Evolutionary conservation across 2,113 vertebrate species (phyloP), one percentile per base, ranked within the genome.

Genomic region (Panthera leo): DNA sequence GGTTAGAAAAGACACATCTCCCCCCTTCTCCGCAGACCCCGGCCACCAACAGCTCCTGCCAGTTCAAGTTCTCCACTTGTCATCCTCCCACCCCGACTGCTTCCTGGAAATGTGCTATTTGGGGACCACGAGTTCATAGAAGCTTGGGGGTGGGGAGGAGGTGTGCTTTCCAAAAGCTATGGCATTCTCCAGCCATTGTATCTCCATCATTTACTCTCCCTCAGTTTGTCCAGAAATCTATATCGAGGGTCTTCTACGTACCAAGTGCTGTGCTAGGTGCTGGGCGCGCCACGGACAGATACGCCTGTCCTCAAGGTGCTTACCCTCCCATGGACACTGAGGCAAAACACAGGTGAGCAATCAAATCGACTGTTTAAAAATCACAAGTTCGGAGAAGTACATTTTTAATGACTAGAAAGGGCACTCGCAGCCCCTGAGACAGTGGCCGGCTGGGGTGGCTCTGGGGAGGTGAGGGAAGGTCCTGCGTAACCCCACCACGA

Each of bases 401-500:
- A 18, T 31, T 78, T 48, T 9, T 45, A 25, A n/a, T 10, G 13
- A 73, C 12, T 15, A 29, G 36, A 75, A 58, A n/a, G 45, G 31
- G 10, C 13, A 0, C 29, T 27, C 53, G 2, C 45, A n/a, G 36
- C 25, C 42, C 21, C 83, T 55, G 8, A 11, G 42, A 34, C 27
- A 4, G 63, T 7, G 36, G 21, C 36, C 18, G 12, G 19, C 31
- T 14, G 14, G 89, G 58, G 51, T 9, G 8, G 5, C 83, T 45
- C 68, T 78, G 21, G 11, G 4, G 10, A 18, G 8, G 29, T 7
- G 3, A 31, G 0, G 4, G 23, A 75, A 10, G 31, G 2, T 45
- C 19, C 2, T 25, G 23, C 4, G 7, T n/a, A n/a, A 1, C 31
- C 67, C 25, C 39, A 1, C n/a, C 5, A 0, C 0, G 31, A 61